Percentiles rank a stretch among this genome's conserved stretches.
These are phyloP conservation scores for Carassius carassius DNA, from an alignment of 2,113 vertebrate genomes.

Conservation along the genomic window DNA sequence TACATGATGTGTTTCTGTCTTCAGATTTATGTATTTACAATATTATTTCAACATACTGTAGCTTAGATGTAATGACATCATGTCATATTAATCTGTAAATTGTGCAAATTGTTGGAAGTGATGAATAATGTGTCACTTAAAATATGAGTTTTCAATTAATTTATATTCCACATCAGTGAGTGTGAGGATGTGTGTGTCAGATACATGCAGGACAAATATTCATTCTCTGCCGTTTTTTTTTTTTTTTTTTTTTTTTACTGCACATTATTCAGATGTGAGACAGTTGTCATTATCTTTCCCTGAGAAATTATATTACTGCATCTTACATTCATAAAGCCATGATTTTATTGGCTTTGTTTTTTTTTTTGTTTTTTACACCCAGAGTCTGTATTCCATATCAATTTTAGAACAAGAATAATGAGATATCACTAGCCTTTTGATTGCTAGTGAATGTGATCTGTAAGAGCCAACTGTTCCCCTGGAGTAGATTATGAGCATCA, in stretches of 20 bases:
- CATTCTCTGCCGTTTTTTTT: not conserved
- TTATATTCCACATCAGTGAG: not conserved
- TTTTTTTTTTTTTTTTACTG: not conserved
- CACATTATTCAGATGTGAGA: slow-evolving; percentile 67
- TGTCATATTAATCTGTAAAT: not conserved
- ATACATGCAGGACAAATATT: not conserved
- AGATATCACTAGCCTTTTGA: not conserved
- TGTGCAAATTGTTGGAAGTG: not conserved
- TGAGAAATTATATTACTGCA: not conserved
- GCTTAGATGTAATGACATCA: not conserved
- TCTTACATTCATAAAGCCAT: slow-evolving; percentile 12
- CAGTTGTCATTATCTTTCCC: slow-evolving; percentile 37
- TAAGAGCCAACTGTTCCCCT: slow-evolving; percentile 1
- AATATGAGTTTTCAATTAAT: not conserved
- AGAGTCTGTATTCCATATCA: not conserved
- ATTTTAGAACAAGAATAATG: not conserved
- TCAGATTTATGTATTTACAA: not conserved
- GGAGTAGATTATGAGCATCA: slow-evolving; percentile 52
- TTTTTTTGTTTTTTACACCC: not conserved
- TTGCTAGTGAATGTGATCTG: not conserved
- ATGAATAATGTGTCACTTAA: not conserved
- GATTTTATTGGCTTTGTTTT: not conserved
- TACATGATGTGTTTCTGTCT: not conserved
- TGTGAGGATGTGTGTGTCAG: not conserved
- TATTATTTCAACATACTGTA: not conserved